Percentiles rank a stretch among this genome's conserved stretches.
phyloP scores from a whole-genome alignment of 2,797 vertebrate genomes.

The Apogon talboti region DNA sequence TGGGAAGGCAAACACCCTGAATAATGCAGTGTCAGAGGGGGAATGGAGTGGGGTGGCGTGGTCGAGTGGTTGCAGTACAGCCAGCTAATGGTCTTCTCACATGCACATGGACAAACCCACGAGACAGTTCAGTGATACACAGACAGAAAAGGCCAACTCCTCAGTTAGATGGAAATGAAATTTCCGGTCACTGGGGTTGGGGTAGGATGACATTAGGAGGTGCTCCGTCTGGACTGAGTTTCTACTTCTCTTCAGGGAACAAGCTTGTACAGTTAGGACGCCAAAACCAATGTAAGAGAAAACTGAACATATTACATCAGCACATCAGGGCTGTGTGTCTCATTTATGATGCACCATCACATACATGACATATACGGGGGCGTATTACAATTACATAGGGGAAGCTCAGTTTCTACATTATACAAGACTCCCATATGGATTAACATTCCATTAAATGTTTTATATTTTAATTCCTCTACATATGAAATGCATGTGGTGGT shows the following conservation, averaged over 20 bases:
- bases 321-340: no score
- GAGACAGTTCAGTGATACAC: constrained; percentile 27
- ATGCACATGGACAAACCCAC: constrained; percentile 49
- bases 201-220: not conserved
- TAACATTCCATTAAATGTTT: no score
- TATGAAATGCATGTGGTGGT: no score
- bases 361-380: no score
- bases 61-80: constrained; percentile 28
- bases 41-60: constrained; percentile 24
- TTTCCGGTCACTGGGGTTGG: not conserved
- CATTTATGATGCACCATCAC: no score
- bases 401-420: no score
- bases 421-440: no score
- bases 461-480: no score
- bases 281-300: not conserved
- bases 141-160: constrained; percentile 18
- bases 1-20: constrained; percentile 38
- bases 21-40: constrained; percentile 50
- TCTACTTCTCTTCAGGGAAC: constrained; percentile 22
- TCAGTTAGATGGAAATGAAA: constrained; percentile 15
- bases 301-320: not conserved
- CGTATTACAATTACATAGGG: no score
- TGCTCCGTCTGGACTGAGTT: constrained; percentile 1
- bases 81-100: constrained; percentile 56
- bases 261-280: not conserved